Conservation (phyloP, 2,888 invertebrate species). For the Dicranocentrus wangi region DNA sequence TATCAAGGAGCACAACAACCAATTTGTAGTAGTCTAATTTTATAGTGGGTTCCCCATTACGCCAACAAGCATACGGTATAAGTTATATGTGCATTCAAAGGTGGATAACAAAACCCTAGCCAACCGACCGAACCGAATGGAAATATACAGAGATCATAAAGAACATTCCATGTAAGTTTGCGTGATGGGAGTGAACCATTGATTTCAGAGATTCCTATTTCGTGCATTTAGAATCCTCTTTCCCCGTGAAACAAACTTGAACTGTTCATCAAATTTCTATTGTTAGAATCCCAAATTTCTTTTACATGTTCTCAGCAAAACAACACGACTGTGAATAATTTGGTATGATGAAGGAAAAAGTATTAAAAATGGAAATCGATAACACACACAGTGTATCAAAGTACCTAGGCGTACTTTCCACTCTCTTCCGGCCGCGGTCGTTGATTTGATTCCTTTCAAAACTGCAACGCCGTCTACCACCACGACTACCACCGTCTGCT, state of each 20-base stretch:
- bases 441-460: no score
- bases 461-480: not conserved
- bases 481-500: not conserved
- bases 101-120: no score
- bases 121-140: no score
- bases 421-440: not conserved
- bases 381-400: not conserved
- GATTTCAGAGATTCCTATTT: slow-evolving; percentile 29
- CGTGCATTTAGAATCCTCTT: not conserved
- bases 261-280: not conserved
- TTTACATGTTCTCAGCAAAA: not conserved
- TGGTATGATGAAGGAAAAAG: slow-evolving; percentile 21
- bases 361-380: slow-evolving; percentile 41
- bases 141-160: no score
- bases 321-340: not conserved
- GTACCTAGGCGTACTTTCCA: not conserved
- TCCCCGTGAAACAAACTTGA: not conserved
- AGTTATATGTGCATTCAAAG: not conserved
- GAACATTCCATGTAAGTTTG: slow-evolving; percentile 7
- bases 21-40: not conserved
- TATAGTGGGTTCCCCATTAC: not conserved
- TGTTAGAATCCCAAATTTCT: not conserved
- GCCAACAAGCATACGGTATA: not conserved
- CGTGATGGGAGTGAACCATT: slow-evolving; percentile 21
- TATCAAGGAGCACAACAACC: not conserved